Conservation (phyloP, 1,140 invertebrate species). For the Schlechtendalia chinensis region DNA sequence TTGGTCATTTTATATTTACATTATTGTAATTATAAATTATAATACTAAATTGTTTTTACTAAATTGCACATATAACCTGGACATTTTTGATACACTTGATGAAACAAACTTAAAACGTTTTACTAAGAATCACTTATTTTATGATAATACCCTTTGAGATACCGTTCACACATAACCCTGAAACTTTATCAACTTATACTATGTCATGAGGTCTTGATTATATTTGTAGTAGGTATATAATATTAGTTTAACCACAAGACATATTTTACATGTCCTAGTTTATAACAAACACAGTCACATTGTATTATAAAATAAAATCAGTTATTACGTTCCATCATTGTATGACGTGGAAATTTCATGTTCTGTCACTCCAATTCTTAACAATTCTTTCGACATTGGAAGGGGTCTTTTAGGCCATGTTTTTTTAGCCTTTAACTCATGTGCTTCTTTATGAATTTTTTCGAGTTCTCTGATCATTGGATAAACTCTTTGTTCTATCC, state of each 20-base stretch:
- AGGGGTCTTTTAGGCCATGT: slow-evolving; percentile 64
- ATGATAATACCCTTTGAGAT: slow-evolving; percentile 43
- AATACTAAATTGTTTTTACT: neutral
- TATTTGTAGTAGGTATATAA: neutral
- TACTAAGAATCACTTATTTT: slow-evolving; percentile 33
- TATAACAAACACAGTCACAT: neutral
- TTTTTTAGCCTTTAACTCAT: slow-evolving; percentile 59
- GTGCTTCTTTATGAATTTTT: slow-evolving; percentile 60
- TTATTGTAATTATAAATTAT: neutral
- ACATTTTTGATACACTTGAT: neutral
- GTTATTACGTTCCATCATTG: slow-evolving; percentile 13
- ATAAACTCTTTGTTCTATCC: slow-evolving; percentile 68
- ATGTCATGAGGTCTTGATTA: neutral
- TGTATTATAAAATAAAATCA: neutral
- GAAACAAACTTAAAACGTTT: slow-evolving; percentile 21
- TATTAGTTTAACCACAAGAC: slow-evolving; percentile 1
- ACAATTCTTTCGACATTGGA: slow-evolving; percentile 53
- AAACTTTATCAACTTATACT: slow-evolving; percentile 30
- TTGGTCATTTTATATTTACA: slow-evolving; percentile 10
- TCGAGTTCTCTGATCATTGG: slow-evolving; percentile 62
- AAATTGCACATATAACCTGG: slow-evolving; percentile 27
- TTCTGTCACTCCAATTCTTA: slow-evolving; percentile 52
- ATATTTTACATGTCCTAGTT: neutral
- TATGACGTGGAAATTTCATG: slow-evolving; percentile 12
- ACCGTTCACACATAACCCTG: slow-evolving; percentile 36